Evolutionary conservation across 1,140 invertebrate species (phyloP), one percentile per base, ranked within the genome.

Genomic region (Doryteuthis pealeii): DNA sequence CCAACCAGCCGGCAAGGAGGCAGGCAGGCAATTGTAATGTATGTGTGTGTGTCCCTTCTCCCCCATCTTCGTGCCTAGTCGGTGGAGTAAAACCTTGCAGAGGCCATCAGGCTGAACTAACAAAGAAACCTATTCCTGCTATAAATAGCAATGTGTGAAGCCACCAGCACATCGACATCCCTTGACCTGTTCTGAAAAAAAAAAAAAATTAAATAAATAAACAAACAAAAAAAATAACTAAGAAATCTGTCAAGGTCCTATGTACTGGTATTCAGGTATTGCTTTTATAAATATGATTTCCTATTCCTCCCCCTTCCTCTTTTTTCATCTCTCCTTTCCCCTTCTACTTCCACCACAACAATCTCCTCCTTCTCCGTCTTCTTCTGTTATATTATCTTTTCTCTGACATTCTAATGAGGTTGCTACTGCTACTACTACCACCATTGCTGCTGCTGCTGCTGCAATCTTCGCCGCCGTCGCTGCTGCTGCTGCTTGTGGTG

Each of bases 181-280:
- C 6, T 62, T 62, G 54, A 62, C 54, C 54, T 62, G 54, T 62
- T 62, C 54, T 40, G 35, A 10, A 40, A 40, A 40, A 40, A 40
- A 40, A 40, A 40, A n/a, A n/a, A n/a, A n/a, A n/a, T n/a, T n/a
- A n/a, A n/a, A n/a, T n/a, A n/a, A n/a, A n/a, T n/a, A n/a, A n/a
- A n/a, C n/a, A 62, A 22, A 62, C 10, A 22, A 22, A 22, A 62
- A 22, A 22, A 28, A 28, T 62, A 62, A n/a, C n/a, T n/a, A n/a
- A n/a, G 12, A 62, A 58, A 62, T n/a, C 26, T 62, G 54, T 62
- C 54, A 62, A 28, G 26, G 54, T 8, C 54, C 54, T n/a, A 62
- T 62, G 54, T 62, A 62, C 54, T 62, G 54, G 54, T 62, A 62
- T 62, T 62, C 54, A 62, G 54, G 54, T 62, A 62, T 62, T 62